Percentiles rank a stretch among this genome's conserved stretches.
These are phyloP conservation scores for Epinotia nisella DNA, from an alignment of 2,888 invertebrate species.

Conservation along the genomic window DNA sequence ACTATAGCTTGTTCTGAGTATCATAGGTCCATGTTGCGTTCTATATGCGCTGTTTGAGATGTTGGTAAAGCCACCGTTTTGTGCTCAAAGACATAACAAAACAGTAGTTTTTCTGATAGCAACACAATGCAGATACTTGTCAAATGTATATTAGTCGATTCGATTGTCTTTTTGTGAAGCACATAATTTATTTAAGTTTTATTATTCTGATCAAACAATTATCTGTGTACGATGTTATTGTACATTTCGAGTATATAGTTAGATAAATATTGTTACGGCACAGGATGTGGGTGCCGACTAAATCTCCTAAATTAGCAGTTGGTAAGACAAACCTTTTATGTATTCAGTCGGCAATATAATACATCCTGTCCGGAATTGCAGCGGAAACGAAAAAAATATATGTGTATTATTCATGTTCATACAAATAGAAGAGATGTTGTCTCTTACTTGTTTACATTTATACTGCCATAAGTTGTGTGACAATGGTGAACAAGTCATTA, in stretches of 20 bases:
- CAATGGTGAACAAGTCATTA: not conserved
- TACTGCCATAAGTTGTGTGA: not conserved
- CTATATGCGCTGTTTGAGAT: not conserved
- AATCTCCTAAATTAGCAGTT: constrained; percentile 89
- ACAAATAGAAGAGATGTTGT: constrained; percentile 5
- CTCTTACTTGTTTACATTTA: constrained; percentile 13
- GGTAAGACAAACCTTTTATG: constrained; percentile 84
- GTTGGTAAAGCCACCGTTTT: not conserved
- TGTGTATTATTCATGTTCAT: constrained; percentile 71
- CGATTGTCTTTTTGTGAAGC: constrained; percentile 34
- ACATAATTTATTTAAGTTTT: constrained; percentile 20
- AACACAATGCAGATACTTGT: constrained; percentile 24
- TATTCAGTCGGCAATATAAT: constrained; percentile 66
- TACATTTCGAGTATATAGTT: constrained; percentile 16
- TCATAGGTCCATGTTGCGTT: no score
- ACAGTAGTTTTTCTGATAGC: not conserved
- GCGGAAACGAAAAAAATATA: constrained; percentile 78
- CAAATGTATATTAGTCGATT: constrained; percentile 42
- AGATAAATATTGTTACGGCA: constrained; percentile 33
- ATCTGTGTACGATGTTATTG: constrained; percentile 32
- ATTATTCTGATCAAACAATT: constrained; percentile 35
- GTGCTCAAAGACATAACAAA: not conserved
- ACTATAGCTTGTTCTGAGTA: no score
- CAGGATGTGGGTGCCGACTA: constrained; percentile 90
- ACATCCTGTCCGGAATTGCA: constrained; percentile 71